Conservation (phyloP, 2,797 vertebrate genomes). For the Masticophis lateralis region DNA sequence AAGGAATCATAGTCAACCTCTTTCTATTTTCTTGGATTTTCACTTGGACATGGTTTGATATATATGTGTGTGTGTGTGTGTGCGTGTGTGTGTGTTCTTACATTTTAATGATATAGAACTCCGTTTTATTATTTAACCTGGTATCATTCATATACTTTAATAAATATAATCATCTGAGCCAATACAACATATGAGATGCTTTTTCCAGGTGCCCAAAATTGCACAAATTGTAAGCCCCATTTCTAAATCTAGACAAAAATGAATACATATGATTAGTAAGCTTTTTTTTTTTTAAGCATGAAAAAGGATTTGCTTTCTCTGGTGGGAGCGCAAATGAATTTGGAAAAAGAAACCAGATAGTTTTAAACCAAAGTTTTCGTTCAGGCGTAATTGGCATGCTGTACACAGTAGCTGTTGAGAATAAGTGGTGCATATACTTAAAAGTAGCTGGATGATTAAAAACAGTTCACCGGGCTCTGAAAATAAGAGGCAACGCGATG, state of each 20-base stretch:
- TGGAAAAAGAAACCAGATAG: not conserved
- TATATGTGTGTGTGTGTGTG: not conserved
- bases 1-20: not conserved
- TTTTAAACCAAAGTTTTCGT: not conserved
- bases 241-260: not conserved
- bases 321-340: not conserved
- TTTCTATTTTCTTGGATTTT: not conserved
- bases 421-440: not conserved
- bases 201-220: not conserved
- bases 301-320: not conserved
- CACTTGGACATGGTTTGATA: not conserved
- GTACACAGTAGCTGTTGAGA: conserved; percentile 9
- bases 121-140: not conserved
- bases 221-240: not conserved
- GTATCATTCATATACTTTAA: not conserved
- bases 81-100: not conserved
- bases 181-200: not conserved
- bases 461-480: not conserved
- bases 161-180: not conserved
- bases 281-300: not conserved
- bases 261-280: not conserved
- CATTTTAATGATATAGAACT: not conserved
- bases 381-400: conserved; percentile 3
- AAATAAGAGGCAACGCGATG: conserved; percentile 11
- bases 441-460: conserved; percentile 11